phyloP scores from a whole-genome alignment of 1,140 invertebrate genomes.

The Drosophila persimilis region DNA sequence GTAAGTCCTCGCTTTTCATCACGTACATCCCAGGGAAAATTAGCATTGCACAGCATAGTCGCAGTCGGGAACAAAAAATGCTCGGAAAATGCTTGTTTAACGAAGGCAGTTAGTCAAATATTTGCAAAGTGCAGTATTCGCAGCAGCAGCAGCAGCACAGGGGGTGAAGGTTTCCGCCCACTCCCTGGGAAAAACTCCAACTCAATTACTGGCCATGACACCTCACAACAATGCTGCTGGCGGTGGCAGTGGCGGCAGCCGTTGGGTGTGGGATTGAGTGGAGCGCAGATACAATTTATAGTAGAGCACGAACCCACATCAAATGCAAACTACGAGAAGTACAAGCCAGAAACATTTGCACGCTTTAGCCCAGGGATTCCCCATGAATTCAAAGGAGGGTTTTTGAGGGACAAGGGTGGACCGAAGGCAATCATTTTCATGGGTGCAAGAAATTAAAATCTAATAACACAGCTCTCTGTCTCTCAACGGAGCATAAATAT shows the following conservation, averaged over 20 bases:
- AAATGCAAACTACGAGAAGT: conserved; percentile 47
- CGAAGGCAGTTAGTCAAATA: conserved; percentile 77
- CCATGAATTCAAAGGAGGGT: too few species aligned
- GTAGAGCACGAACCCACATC: conserved; percentile 30
- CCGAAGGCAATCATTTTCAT: conserved; percentile 49
- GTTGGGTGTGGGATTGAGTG: conserved; percentile 24
- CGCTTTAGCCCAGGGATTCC: conserved; percentile 15
- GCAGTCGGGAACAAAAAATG: conserved; percentile 1
- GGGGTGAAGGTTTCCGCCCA: background rate
- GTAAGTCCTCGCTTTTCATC: conserved; percentile 45
- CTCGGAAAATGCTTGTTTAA: conserved; percentile 32
- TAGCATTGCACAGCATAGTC: conserved; percentile 46
- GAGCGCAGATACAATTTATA: too few species aligned
- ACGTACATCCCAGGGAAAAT: conserved; percentile 57
- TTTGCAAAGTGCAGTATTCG: conserved; percentile 74
- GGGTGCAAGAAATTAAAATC: conserved; percentile 81
- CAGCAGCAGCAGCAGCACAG: conserved; percentile 17
- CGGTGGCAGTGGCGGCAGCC: conserved; percentile 2
- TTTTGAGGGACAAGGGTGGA: background rate
- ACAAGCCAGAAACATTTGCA: conserved; percentile 73
- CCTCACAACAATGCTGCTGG: conserved; percentile 62
- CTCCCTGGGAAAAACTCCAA: conserved; percentile 38
- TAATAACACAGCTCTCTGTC: conserved; percentile 72
- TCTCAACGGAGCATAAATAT: conserved; percentile 69
- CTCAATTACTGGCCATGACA: conserved; percentile 79